A percentile compares a stretch with the other conserved stretches of the same genome.
Evolutionary conservation across 2,888 invertebrate species (phyloP).

Genomic region (Archips crataeganus): DNA sequence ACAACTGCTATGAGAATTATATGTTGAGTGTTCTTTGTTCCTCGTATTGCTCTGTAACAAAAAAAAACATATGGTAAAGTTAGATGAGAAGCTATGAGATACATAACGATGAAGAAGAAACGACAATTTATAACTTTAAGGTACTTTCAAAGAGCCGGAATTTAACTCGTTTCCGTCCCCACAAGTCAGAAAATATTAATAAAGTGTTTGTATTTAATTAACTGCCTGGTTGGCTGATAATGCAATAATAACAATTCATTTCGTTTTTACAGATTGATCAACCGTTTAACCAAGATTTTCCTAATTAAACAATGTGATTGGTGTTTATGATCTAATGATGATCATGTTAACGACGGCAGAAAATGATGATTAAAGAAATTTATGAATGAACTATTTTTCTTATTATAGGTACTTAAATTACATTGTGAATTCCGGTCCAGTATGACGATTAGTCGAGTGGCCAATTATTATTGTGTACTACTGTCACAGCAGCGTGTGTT

Average conservation of each 20-base stretch:
- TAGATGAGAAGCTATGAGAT: neutral
- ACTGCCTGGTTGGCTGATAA: neutral
- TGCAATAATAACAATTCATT: conserved; percentile 1
- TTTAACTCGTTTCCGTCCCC: neutral
- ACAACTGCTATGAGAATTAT: conserved; percentile 93
- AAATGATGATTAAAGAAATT: neutral
- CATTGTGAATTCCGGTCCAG: too few species aligned
- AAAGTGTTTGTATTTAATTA: conserved; percentile 11
- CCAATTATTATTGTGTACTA: too few species aligned
- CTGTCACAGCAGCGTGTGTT: too few species aligned
- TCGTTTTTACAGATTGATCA: neutral
- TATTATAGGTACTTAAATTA: neutral
- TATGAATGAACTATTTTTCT: too few species aligned
- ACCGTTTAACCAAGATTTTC: neutral
- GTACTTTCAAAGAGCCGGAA: neutral
- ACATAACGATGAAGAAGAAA: neutral
- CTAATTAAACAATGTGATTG: neutral
- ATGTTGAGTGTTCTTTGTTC: conserved; percentile 91
- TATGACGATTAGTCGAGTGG: too few species aligned
- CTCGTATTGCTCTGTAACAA: conserved; percentile 90
- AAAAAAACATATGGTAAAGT: conserved; percentile 41
- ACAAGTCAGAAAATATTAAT: neutral
- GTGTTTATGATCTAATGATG: neutral
- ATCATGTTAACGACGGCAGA: neutral
- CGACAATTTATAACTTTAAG: neutral